phyloP scores from a whole-genome alignment of 2,797 vertebrate genomes.

The Bradypodion pumilum region DNA sequence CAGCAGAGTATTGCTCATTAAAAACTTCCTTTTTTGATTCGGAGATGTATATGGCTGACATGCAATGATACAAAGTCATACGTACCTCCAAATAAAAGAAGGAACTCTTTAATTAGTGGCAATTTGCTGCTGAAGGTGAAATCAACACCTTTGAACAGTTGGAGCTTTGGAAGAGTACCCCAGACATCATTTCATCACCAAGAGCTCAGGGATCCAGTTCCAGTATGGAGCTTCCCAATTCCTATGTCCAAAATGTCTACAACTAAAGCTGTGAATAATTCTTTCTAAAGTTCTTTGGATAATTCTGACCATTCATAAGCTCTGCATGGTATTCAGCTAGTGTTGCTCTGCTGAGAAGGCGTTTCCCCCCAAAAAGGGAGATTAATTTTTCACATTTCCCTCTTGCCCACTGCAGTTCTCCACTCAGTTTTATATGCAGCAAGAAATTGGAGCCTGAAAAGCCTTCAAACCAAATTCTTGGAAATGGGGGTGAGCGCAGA shows the following conservation, averaged over 20 bases:
- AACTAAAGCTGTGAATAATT: not conserved
- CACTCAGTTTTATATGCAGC: not conserved
- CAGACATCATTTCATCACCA: too few species aligned
- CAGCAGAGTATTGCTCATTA: too few species aligned
- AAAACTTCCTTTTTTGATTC: too few species aligned
- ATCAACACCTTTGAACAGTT: too few species aligned
- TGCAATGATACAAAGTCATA: too few species aligned
- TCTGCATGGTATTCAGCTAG: not conserved
- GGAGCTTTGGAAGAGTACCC: too few species aligned
- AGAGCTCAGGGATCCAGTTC: not conserved
- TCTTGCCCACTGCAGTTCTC: not conserved
- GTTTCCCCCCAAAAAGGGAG: not conserved
- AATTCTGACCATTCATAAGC: not conserved
- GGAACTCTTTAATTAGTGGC: too few species aligned
- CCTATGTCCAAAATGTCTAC: not conserved
- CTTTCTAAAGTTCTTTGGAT: not conserved
- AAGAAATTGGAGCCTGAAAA: not conserved
- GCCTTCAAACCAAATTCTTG: too few species aligned
- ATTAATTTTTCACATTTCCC: not conserved
- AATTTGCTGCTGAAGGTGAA: too few species aligned
- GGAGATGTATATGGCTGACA: too few species aligned
- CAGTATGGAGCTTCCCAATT: not conserved
- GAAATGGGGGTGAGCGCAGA: not conserved
- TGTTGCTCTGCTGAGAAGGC: not conserved
- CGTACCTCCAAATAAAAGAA: too few species aligned